phyloP scores from a whole-genome alignment of 2,888 invertebrate species.

The Aquatica leii region DNA sequence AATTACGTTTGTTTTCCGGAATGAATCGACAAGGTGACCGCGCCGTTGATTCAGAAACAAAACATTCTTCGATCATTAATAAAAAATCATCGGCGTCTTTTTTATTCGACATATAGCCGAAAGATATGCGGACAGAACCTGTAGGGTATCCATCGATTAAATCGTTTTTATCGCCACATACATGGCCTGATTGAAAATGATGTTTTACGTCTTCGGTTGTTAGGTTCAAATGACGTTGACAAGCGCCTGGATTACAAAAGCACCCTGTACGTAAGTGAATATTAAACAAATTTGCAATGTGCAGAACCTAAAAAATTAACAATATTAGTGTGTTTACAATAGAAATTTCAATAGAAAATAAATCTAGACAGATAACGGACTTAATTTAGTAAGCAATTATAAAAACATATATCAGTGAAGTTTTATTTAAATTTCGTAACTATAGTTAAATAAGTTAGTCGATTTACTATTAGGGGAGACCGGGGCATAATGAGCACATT shows the following conservation, averaged over 20 bases:
- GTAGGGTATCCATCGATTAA: constrained; percentile 87
- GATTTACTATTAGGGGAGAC: no score
- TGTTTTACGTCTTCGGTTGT: constrained; percentile 74
- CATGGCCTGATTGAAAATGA: constrained; percentile 81
- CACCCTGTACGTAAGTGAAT: constrained; percentile 92
- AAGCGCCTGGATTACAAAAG: constrained; percentile 96
- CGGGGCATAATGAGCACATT: no score
- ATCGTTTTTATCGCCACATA: constrained; percentile 90
- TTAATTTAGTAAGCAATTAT: no score
- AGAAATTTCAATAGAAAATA: no score
- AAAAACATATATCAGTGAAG: no score
- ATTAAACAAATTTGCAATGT: constrained; percentile 86
- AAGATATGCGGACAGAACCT: constrained; percentile 90
- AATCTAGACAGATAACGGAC: no score
- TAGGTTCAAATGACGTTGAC: constrained; percentile 80
- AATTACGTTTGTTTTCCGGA: constrained; percentile 58
- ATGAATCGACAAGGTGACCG: constrained; percentile 49
- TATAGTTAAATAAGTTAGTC: no score
- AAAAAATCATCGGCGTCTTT: constrained; percentile 77
- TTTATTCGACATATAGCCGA: constrained; percentile 87
- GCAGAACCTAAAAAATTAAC: constrained; percentile 73
- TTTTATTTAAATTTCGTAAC: no score
- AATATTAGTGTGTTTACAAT: no score
- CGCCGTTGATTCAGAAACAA: constrained; percentile 68
- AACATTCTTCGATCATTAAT: constrained; percentile 78